These are phyloP conservation scores for Neodiprion virginianus DNA, from an alignment of 1,140 invertebrate species.

Conservation along the genomic window DNA sequence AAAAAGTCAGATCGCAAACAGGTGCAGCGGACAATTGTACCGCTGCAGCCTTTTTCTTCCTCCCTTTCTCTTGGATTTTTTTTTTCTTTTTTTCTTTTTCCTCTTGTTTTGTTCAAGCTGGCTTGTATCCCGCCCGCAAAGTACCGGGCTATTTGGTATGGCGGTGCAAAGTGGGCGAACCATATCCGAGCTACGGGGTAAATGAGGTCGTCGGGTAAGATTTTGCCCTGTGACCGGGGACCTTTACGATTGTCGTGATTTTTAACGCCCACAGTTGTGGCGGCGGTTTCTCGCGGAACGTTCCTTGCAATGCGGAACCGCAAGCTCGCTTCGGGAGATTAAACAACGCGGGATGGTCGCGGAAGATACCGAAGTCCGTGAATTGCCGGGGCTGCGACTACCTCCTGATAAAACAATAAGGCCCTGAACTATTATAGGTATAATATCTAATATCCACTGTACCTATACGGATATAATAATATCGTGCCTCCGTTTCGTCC, in stretches of 20 bases:
- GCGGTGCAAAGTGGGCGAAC: background rate
- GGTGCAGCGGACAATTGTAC: background rate
- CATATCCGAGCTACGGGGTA: background rate
- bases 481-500: too few relatives aligned
- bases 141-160: background rate
- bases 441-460: too few relatives aligned
- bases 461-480: too few relatives aligned
- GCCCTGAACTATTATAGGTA: too few relatives aligned
- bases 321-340: background rate
- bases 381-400: background rate
- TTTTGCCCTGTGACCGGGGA: background rate
- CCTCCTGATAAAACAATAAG: background rate
- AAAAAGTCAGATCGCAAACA: background rate
- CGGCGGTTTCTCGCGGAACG: background rate
- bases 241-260: conserved; percentile 4
- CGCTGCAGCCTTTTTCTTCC: background rate
- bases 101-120: background rate
- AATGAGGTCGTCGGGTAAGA: background rate
- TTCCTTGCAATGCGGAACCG: background rate
- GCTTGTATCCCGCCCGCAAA: background rate
- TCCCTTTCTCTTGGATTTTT: too few relatives aligned
- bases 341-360: background rate
- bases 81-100: too few relatives aligned
- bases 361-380: background rate
- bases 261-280: background rate